phyloP scores from a whole-genome alignment of 2,888 invertebrate species.

The Epistrophe grossulariae region DNA sequence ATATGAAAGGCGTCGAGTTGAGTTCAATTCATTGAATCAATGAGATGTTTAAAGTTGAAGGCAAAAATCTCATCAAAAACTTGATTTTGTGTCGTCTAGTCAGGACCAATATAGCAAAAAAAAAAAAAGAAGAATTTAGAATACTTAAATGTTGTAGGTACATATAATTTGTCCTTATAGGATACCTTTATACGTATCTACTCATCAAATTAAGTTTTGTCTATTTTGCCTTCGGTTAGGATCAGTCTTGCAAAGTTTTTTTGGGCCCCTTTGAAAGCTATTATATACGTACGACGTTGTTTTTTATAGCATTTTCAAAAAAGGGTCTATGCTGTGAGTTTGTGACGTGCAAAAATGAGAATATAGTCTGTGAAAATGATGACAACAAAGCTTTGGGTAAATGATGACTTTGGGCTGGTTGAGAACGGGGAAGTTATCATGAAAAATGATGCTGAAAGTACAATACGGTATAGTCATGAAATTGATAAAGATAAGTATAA shows the following conservation, averaged over 20 bases:
- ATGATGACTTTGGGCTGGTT: neutral
- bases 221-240: neutral
- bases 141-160: neutral
- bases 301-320: neutral
- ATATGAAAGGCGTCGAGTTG: neutral
- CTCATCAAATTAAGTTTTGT: neutral
- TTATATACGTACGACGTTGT: neutral
- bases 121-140: neutral
- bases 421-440: neutral
- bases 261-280: neutral
- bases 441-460: conserved; percentile 14
- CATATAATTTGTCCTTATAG: neutral
- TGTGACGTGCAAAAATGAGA: neutral
- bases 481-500: conserved; percentile 23
- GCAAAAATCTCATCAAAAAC: neutral
- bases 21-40: conserved; percentile 13
- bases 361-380: neutral
- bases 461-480: conserved; percentile 14
- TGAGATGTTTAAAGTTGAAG: neutral
- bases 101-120: neutral
- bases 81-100: neutral
- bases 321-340: neutral
- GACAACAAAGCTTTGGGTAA: conserved; percentile 10
- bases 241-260: neutral
- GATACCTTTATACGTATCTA: neutral